Conservation (phyloP, 2,888 invertebrate species). For the Dastarcus helophoroides region DNA sequence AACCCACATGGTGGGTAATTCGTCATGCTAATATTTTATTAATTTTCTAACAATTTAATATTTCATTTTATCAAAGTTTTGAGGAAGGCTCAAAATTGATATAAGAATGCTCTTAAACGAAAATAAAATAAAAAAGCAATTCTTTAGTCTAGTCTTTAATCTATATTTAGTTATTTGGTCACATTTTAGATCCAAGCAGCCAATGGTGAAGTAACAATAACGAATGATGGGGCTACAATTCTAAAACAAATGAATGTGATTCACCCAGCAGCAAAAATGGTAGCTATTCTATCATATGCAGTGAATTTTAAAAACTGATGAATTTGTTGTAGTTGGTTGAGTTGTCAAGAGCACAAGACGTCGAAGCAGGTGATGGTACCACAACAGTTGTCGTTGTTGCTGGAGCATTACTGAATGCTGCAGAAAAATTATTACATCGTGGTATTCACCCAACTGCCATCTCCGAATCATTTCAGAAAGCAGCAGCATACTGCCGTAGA, state of each 20-base stretch:
- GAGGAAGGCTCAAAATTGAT: too few relatives aligned
- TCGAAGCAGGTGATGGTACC: constrained; percentile 99
- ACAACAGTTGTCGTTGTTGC: constrained; percentile 97
- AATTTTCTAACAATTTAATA: too few relatives aligned
- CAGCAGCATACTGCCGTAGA: constrained; percentile 51
- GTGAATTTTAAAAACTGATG: not conserved
- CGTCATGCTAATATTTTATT: too few relatives aligned
- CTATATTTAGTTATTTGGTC: constrained; percentile 5
- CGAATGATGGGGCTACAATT: constrained; percentile 99
- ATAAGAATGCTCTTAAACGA: too few relatives aligned
- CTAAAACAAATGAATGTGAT: constrained; percentile 97
- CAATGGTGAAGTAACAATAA: constrained; percentile 98
- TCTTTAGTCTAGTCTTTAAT: too few relatives aligned
- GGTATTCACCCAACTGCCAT: constrained; percentile 97
- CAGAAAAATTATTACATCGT: constrained; percentile 80
- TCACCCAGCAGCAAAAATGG: constrained; percentile 99
- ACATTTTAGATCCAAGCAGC: constrained; percentile 75
- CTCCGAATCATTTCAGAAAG: constrained; percentile 92
- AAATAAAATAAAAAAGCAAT: too few relatives aligned
- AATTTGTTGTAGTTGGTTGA: constrained; percentile 71
- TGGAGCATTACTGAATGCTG: constrained; percentile 89
- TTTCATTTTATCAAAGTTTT: too few relatives aligned
- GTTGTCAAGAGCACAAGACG: constrained; percentile 94
- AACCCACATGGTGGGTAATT: too few relatives aligned
- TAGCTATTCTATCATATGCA: constrained; percentile 34